Evolutionary conservation across 2,797 vertebrate genomes (phyloP).

Genomic region (Hyperoplus immaculatus): DNA sequence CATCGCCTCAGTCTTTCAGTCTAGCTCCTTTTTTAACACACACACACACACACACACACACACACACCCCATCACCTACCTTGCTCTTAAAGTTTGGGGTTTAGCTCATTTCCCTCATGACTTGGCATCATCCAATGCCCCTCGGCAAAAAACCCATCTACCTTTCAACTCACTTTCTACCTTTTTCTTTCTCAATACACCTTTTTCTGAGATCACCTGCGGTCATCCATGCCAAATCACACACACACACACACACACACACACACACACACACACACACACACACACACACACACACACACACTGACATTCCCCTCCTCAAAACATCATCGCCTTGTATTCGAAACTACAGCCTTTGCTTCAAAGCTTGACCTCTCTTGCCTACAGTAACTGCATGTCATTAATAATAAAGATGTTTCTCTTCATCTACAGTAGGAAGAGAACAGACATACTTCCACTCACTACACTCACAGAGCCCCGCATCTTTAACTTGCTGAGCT

Average conservation of each 20-base stretch:
- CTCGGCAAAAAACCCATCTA: slow-evolving; percentile 1
- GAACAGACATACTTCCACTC: neutral
- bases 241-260: neutral
- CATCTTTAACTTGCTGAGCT: neutral
- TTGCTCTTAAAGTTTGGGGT: slow-evolving; percentile 15
- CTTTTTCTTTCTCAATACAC: slow-evolving; percentile 5
- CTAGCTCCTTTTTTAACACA: neutral
- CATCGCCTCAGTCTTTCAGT: slow-evolving; percentile 1
- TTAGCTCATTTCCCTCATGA: slow-evolving; percentile 27
- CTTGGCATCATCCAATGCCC: slow-evolving; percentile 17
- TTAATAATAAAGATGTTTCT: slow-evolving; percentile 3
- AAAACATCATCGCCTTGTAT: no score
- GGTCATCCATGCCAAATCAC: slow-evolving; percentile 1
- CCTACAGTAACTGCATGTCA: slow-evolving; percentile 1
- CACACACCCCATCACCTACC: no score
- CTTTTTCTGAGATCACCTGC: slow-evolving; percentile 4
- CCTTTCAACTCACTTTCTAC: slow-evolving; percentile 9
- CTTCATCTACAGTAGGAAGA: slow-evolving; percentile 8
- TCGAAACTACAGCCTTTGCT: neutral
- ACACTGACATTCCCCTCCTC: no score
- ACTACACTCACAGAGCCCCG: neutral
- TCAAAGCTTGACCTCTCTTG: neutral
- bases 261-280: no score
- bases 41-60: neutral
- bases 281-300: no score